Conservation (phyloP, 2,113 vertebrate species). For the Pelvicachromis taeniatus region DNA sequence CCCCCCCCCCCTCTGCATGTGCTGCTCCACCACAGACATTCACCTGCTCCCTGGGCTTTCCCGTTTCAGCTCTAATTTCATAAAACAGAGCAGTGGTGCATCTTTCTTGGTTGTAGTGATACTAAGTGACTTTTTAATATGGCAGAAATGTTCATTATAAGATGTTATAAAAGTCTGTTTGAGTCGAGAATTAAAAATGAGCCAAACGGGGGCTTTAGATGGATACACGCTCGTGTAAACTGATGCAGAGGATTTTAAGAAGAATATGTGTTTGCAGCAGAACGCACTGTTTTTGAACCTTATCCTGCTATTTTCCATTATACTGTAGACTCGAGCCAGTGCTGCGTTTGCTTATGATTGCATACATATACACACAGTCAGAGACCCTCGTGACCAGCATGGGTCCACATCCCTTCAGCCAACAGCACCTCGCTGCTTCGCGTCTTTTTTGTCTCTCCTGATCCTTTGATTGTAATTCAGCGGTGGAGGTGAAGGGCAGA, state of each 20-base stretch:
- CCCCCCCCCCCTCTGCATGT: neutral
- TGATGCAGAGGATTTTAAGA: neutral
- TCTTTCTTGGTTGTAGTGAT: neutral
- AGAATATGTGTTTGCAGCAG: neutral
- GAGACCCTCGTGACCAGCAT: neutral
- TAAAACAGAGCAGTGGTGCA: accelerated
- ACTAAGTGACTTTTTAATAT: neutral
- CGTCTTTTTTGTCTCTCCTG: neutral
- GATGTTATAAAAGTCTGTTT: neutral
- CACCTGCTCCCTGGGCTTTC: neutral
- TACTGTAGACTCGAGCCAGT: neutral
- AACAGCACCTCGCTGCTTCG: neutral
- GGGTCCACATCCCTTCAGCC: neutral
- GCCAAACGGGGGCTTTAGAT: neutral
- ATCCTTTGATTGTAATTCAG: slow-evolving; percentile 38
- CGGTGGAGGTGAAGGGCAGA: neutral
- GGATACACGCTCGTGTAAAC: neutral
- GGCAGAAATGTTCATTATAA: neutral
- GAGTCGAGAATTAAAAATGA: neutral
- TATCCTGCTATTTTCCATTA: neutral
- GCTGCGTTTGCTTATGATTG: neutral
- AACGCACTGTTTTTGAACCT: neutral
- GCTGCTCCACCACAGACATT: neutral
- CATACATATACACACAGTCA: neutral
- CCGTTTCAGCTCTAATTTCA: neutral